phyloP scores from a whole-genome alignment of 2,797 vertebrate genomes.

The Podarcis lilfordi region DNA sequence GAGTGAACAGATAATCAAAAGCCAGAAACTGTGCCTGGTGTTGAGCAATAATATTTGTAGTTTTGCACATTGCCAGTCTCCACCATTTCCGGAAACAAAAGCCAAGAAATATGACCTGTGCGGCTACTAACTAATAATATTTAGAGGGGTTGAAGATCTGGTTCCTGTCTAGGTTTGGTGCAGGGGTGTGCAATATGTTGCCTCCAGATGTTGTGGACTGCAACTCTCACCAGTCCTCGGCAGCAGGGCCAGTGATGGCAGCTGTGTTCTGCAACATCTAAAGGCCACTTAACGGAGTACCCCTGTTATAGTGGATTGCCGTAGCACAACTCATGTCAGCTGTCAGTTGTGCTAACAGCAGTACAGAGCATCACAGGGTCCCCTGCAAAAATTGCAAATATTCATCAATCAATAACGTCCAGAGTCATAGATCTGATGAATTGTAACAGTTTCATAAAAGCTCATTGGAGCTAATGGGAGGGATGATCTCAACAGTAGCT shows the following conservation, averaged over 20 bases:
- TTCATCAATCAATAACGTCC: neutral
- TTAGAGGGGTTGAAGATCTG: neutral
- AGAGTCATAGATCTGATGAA: neutral
- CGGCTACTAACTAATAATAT: neutral
- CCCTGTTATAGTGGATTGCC: neutral
- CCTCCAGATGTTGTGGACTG: neutral
- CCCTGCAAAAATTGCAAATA: neutral
- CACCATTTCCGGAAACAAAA: neutral
- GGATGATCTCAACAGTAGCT: neutral
- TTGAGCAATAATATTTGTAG: neutral
- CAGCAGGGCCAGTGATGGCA: neutral
- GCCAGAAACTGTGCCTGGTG: neutral
- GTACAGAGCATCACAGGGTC: too few relatives aligned
- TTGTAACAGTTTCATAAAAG: neutral
- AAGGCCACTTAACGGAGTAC: neutral
- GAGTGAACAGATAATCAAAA: neutral
- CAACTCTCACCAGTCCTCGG: neutral
- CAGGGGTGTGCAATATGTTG: neutral
- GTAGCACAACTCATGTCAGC: neutral
- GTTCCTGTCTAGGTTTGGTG: neutral
- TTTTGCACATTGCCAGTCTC: neutral
- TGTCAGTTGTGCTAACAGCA: neutral
- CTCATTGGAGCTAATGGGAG: neutral
- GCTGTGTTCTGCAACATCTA: neutral
- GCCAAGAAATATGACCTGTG: neutral